Base-by-base conservation (phyloP, 1,140 invertebrate genomes). In the Trialeurodes vaporariorum region DNA sequence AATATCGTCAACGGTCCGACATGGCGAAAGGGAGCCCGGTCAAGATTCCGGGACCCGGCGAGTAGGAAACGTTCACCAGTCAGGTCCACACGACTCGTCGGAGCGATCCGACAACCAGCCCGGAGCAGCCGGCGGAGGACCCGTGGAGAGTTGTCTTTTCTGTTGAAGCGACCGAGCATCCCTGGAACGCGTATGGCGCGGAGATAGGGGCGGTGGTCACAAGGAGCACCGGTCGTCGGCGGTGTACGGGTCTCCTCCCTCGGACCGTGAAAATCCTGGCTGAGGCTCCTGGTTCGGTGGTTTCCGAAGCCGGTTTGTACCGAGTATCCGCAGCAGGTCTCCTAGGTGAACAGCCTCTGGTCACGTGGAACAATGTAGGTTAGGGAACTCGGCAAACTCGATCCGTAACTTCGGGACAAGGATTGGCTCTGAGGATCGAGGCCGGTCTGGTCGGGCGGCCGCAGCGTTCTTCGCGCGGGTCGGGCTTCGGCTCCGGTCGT, bases 301-400 rank as follows among this genome's bases (percentile, higher is more conserved):
- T 83, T 80, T 79, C 84, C 82, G 85, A 79, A 83, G 80, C 81
- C 80, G 79, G 81, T 76, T 85, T 85, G 86, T 89, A 88, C 85
- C 83, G 81, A 88, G n/a, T 88, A 88, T 85, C 87, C 85, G 86
- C 86, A 90, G 83, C 86, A 88, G 87, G 88, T 91, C 87, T 91
- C 87, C 88, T 87, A 90, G 89, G 88, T 89, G 83, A 88, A 86
- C 81, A 91, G 87, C 87, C 89, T 91, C 87, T 91, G 87, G 87
- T 89, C 83, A 86, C 66, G 88, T 90, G 87, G 86, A 89, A 83
- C 84, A 90, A 90, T 90, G 87, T 89, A 89, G 88, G 84, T 90
- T 91, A 91, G 87, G 87, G 85, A 88, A 88, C 86, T 89, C 84
- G 84, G 81, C 83, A 88, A 90, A 86, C 83, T 86, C 79, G 86